These are phyloP conservation scores for Psittacula cyanocephala DNA, from an alignment of 2,113 vertebrate genomes.

Conservation along the genomic window DNA sequence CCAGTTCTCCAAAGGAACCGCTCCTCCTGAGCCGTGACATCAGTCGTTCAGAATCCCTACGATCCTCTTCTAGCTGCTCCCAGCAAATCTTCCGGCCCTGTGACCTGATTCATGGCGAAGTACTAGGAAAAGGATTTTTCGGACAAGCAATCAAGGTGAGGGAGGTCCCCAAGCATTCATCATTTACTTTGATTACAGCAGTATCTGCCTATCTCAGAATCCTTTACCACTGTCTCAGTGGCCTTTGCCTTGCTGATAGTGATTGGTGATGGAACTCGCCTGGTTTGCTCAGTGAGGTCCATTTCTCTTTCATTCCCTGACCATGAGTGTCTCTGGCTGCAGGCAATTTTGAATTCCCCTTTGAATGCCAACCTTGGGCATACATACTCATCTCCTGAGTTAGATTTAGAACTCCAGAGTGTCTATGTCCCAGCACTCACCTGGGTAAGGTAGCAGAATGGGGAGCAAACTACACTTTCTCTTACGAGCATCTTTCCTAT, in stretches of 20 bases:
- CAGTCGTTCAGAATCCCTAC: constrained; percentile 91
- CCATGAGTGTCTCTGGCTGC: not conserved
- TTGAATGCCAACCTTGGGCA: not conserved
- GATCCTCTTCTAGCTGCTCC: constrained; percentile 87
- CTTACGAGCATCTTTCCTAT: not conserved
- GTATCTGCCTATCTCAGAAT: not conserved
- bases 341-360: not conserved
- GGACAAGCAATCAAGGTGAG: constrained; percentile 95
- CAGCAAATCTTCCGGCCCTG: constrained; percentile 97
- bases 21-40: constrained; percentile 85
- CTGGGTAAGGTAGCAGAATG: not conserved
- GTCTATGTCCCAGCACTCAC: not conserved
- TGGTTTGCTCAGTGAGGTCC: not conserved
- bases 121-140: constrained; percentile 96
- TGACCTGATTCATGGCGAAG: constrained; percentile 92
- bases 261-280: not conserved
- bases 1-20: constrained; percentile 85
- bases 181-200: not conserved
- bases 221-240: not conserved
- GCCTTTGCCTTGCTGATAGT: not conserved
- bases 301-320: not conserved
- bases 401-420: not conserved
- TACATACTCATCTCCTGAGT: not conserved
- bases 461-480: not conserved
- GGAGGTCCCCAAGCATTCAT: not conserved